These are phyloP conservation scores for Acropora tenuis DNA, from an alignment of 64 coral and sea anemone genomes.

Conservation along the genomic window DNA sequence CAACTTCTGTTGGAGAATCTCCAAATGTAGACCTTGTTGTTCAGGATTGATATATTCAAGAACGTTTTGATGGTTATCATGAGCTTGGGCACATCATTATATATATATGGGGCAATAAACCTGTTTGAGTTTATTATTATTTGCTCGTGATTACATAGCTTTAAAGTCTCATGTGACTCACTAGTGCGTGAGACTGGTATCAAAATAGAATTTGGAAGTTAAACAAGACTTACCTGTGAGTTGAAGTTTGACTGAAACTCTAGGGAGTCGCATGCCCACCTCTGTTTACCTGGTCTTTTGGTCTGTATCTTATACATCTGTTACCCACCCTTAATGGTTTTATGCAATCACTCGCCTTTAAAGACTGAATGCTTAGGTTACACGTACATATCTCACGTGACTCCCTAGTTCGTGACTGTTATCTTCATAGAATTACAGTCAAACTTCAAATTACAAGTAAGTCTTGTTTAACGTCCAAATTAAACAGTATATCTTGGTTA, in stretches of 20 bases:
- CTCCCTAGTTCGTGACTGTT: not conserved
- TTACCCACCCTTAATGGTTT: constrained; percentile 24
- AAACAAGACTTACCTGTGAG: no score
- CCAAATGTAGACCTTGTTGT: constrained; percentile 6
- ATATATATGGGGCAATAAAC: no score
- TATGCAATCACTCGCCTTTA: constrained; percentile 1
- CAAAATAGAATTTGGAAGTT: no score
- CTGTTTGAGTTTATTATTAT: not conserved
- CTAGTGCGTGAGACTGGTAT: no score
- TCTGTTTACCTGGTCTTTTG: not conserved
- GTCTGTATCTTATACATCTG: constrained; percentile 7
- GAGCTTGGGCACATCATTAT: no score
- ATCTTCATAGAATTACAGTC: no score
- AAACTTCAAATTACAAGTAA: no score
- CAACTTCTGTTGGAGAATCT: constrained; percentile 66
- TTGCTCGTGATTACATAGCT: constrained; percentile 22
- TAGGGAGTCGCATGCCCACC: constrained; percentile 13
- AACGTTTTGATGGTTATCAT: not conserved
- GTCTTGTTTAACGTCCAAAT: not conserved
- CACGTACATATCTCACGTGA: constrained; percentile 11
- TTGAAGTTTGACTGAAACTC: no score
- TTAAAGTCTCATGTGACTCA: constrained; percentile 7
- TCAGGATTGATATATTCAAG: constrained; percentile 36
- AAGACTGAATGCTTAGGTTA: constrained; percentile 2
- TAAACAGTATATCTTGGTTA: constrained; percentile 61